Base-by-base conservation (phyloP, 2,113 vertebrate genomes). In the Theristicus caerulescens region DNA sequence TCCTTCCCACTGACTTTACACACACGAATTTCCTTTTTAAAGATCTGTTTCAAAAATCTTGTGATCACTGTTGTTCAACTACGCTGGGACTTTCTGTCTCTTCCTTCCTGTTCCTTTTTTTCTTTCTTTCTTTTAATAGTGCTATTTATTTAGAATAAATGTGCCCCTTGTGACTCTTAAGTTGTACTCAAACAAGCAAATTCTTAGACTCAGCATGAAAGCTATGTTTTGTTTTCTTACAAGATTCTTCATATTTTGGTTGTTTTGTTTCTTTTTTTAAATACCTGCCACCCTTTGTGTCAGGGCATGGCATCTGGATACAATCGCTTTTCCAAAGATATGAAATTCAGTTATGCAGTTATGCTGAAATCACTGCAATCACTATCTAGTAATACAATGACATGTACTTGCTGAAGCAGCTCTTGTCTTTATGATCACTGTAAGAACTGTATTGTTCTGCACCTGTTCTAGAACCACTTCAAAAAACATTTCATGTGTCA, bases 81-180 rank as follows among this genome's bases (percentile, higher is more conserved):
- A 70, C 38, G 58, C 62, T 58, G 51, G 46, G 55, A 90, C 78
- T 57, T 94, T 82, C 54, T 88, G 88, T 54, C 36, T 61, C 67
- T 95, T 89, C 74, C 85, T 95, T 95, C 90, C 85, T 25, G 87
- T 95, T 96, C 72, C 54, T 80, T 96, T 94, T 93, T 95, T 92
- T 36, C 46, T 65, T 77, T 42, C 72, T 86, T 92, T 94, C 94
- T 73, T 94, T 93, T 90, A 90, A 94, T 93, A 94, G 93, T 15
- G 12, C 13, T 77, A 80, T 62, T 93, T 93, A n/a, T 90, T 95
- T 92, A 77, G 55, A 92, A 71, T 77, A 83, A 83, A 77, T 46
- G 44, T 66, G 16, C 17, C 70, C 42, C 38, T 78, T 93, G 71
- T 92, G 88, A 92, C 90, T 87, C 27, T 29, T 40, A 85, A 73